Conservation (phyloP, 1,140 invertebrate species). For the Portunus trituberculatus region DNA sequence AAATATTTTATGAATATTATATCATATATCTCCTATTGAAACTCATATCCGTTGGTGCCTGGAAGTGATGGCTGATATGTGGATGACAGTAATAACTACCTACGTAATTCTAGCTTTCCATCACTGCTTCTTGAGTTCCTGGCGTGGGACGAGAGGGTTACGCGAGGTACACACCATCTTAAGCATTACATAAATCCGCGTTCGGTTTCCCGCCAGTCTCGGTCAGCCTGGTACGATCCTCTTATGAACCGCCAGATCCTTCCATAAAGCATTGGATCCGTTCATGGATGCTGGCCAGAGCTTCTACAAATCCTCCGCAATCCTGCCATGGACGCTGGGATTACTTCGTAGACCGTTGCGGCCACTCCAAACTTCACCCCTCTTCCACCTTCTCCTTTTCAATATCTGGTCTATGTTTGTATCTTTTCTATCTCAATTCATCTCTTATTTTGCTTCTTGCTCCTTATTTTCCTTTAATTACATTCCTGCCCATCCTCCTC, state of each 20-base stretch:
- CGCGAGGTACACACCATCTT: not conserved
- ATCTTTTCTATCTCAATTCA: not conserved
- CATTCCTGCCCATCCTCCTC: not conserved
- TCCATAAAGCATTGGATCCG: slow-evolving; percentile 70
- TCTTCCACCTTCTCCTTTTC: slow-evolving; percentile 52
- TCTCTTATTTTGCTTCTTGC: not conserved
- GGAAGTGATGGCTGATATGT: too few relatives aligned
- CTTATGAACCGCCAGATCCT: slow-evolving; percentile 70
- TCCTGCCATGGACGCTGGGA: slow-evolving; percentile 65
- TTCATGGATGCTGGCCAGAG: slow-evolving; percentile 59
- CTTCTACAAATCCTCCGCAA: slow-evolving; percentile 62
- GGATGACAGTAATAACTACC: not conserved
- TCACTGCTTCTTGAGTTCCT: not conserved
- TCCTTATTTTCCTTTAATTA: not conserved
- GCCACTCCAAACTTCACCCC: not conserved
- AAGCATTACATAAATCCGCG: slow-evolving; percentile 4
- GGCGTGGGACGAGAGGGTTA: not conserved
- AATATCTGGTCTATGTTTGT: not conserved
- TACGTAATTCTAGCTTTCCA: not conserved
- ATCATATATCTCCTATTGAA: not conserved
- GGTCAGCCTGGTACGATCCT: slow-evolving; percentile 41
- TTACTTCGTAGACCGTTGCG: slow-evolving; percentile 55
- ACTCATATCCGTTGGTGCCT: not conserved
- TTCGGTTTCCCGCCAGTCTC: not conserved
- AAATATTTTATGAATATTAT: not conserved